Evolutionary conservation across 1,140 invertebrate species (phyloP).

Genomic region (Adoxophyes honmai): DNA sequence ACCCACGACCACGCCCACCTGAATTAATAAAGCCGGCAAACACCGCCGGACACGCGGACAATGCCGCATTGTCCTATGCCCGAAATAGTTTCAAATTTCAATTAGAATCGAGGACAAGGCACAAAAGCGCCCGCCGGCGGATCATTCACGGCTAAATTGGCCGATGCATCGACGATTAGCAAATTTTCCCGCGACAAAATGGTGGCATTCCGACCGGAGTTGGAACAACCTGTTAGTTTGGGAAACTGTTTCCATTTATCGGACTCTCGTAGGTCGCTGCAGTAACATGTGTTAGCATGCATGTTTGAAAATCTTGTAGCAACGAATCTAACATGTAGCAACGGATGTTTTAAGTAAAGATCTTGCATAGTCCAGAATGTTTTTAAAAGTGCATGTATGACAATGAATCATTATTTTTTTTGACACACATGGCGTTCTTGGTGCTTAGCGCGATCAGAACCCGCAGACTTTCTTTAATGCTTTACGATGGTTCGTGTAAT

Average conservation of each 20-base stretch:
- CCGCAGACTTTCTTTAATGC: no score
- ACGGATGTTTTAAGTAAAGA: no score
- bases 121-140: slow-evolving; percentile 58
- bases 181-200: slow-evolving; percentile 19
- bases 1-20: slow-evolving; percentile 57
- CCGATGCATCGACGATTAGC: slow-evolving; percentile 60
- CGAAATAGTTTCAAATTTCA: slow-evolving; percentile 77
- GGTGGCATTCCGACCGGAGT: slow-evolving; percentile 17
- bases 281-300: no score
- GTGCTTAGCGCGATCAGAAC: no score
- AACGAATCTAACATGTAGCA: no score
- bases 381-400: no score
- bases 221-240: slow-evolving; percentile 3
- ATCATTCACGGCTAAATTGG: slow-evolving; percentile 59
- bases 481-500: no score
- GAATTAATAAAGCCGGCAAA: slow-evolving; percentile 76
- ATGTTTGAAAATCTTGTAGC: no score
- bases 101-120: slow-evolving; percentile 68
- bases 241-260: background rate
- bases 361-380: no score
- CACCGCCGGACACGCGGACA: slow-evolving; percentile 73
- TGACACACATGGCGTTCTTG: no score
- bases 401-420: no score
- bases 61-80: slow-evolving; percentile 70
- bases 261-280: no score